A percentile compares a stretch with the other conserved stretches of the same genome.
These are phyloP conservation scores for Todiramphus saurophagus DNA, from an alignment of 2,113 vertebrate species.

Conservation along the genomic window DNA sequence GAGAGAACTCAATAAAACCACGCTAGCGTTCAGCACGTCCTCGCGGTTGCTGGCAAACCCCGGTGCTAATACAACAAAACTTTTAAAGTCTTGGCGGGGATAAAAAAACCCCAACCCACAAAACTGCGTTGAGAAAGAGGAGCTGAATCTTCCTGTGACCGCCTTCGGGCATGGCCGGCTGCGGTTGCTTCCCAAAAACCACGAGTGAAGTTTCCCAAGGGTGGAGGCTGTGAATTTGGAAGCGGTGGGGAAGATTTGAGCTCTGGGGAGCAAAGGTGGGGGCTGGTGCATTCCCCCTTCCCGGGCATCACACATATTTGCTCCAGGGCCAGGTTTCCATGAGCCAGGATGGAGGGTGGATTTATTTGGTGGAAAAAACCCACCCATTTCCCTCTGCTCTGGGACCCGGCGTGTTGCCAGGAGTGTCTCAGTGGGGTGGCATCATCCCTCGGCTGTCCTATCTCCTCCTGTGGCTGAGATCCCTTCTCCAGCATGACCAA, in stretches of 20 bases:
- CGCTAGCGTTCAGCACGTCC: background rate
- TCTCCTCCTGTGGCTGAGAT: background rate
- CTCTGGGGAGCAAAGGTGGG: background rate
- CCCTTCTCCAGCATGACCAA: background rate
- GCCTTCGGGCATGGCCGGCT: fast-evolving
- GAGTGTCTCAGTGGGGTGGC: background rate
- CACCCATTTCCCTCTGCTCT: background rate
- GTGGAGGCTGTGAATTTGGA: background rate
- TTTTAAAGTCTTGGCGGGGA: background rate
- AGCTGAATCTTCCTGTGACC: background rate
- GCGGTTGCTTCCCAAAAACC: background rate
- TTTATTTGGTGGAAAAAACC: background rate
- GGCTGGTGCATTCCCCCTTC: background rate
- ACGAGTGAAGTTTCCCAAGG: background rate
- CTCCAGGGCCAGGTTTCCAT: conserved; percentile 53
- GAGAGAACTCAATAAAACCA: background rate
- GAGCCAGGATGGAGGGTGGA: background rate
- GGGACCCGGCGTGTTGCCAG: background rate
- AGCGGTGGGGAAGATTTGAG: background rate
- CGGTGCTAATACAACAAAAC: background rate
- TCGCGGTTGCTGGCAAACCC: background rate
- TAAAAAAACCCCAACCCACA: background rate
- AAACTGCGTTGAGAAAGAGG: background rate
- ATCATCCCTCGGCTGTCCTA: fast-evolving
- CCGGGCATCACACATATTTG: background rate